Evolutionary conservation across 2,797 vertebrate species (phyloP).

Genomic region (Diceros bicornis): DNA sequence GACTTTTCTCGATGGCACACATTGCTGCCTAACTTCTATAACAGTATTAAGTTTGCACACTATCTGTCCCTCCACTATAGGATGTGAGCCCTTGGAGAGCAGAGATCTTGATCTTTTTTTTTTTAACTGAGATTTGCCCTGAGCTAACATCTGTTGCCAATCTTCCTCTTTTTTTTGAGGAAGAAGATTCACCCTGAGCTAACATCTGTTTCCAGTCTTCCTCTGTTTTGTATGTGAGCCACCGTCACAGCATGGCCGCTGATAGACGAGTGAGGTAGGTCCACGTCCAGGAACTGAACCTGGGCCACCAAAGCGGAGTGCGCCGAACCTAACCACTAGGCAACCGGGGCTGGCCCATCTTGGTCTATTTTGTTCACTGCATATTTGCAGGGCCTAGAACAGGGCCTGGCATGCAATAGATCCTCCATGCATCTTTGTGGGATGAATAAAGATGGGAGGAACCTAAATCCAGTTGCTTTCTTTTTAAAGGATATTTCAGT

Average conservation of each 20-base stretch:
- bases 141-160: too few relatives aligned
- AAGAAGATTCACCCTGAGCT: too few relatives aligned
- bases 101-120: not conserved
- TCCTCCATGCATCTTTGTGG: not conserved
- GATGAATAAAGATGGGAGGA: not conserved
- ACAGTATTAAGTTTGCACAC: too few relatives aligned
- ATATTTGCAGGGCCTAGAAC: not conserved
- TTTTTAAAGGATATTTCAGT: not conserved
- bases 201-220: too few relatives aligned
- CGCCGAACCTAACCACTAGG: too few relatives aligned
- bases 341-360: not conserved
- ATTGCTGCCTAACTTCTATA: not conserved
- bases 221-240: too few relatives aligned
- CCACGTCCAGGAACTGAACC: too few relatives aligned
- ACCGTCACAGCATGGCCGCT: too few relatives aligned
- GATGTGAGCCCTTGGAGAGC: not conserved
- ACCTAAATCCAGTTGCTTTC: not conserved
- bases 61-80: not conserved
- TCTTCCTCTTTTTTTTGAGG: too few relatives aligned
- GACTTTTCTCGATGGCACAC: not conserved
- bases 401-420: not conserved
- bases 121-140: too few relatives aligned
- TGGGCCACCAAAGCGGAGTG: too few relatives aligned
- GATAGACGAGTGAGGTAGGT: too few relatives aligned
- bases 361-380: not conserved